Evolutionary conservation across 2,113 vertebrate species (phyloP), one percentile per base, ranked within the genome.

Genomic region (Nansenia antarctica): DNA sequence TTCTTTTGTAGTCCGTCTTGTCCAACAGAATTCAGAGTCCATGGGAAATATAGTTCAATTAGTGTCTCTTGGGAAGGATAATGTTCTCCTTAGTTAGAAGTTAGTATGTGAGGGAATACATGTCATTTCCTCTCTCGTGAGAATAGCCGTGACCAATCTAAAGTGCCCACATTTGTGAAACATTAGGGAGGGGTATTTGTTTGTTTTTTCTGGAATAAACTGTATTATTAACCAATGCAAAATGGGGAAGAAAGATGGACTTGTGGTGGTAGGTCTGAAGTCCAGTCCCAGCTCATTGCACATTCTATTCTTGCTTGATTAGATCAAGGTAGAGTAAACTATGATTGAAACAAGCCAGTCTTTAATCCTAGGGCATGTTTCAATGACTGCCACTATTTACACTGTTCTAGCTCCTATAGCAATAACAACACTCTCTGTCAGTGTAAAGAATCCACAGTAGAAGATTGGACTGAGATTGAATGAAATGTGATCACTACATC

Each of bases 271-370:
- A 22, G 64, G 72, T 65, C 68, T 67, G 75, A 76, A 82, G 72
- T 69, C 29, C 69, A 35, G 32, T 32, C 32, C 15, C n/a, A 3
- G n/a, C 31, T 34, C 4, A 67, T 78, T 79, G 72, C 65, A 81
- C 27, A 62, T 77, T 82, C 82, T 82, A 80, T 82, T 85, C 70
- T 22, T 0, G 67, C 35, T 39, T 0, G 18, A 85, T 86, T 81
- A 86, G 77, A 72, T 85, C 84, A 87, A n/a, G 39, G 74, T 78
- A 60, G 77, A 80, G 73, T 82, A 86, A 87, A 87, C 75, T 86
- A 54, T 53, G 80, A 84, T 80, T 76, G 3, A 14, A 74, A 30
- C 1, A 31, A 58, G 15, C 26, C 29, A 18, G 14, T 47, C 14
- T 53, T 53, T 24, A 37, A 42, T 15, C 18, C 20, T 52, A 22